Percentiles rank a stretch among this genome's conserved stretches.
Conservation (phyloP, 2,113 vertebrate species). For the Campylomormyrus numenius region DNA sequence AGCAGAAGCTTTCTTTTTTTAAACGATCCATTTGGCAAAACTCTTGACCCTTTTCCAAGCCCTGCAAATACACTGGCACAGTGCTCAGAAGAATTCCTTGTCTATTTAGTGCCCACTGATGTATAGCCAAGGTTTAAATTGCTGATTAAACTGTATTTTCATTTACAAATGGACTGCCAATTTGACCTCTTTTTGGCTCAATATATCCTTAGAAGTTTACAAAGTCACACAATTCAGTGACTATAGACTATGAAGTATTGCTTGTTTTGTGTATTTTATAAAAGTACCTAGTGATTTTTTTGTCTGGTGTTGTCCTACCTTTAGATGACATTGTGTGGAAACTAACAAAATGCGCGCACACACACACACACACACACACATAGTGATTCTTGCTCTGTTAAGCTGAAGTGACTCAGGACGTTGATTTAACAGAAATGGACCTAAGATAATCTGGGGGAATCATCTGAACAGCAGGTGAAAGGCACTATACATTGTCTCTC, state of each 20-base stretch:
- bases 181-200: constrained; percentile 13
- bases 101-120: constrained; percentile 14
- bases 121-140: constrained; percentile 13
- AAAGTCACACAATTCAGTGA: background rate
- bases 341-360: background rate
- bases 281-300: background rate
- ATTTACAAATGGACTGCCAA: constrained; percentile 15
- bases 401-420: background rate
- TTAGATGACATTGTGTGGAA: background rate
- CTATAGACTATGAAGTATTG: background rate
- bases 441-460: background rate
- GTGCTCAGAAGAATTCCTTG: background rate
- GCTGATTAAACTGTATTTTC: constrained; percentile 16
- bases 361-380: background rate
- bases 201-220: background rate
- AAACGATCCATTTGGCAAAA: constrained; percentile 6
- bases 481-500: background rate
- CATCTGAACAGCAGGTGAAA: background rate
- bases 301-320: background rate
- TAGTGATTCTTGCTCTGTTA: no score
- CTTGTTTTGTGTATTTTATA: background rate
- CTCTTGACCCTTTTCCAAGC: background rate
- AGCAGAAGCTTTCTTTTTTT: background rate
- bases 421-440: background rate
- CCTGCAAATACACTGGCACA: background rate